Evolutionary conservation across 1,140 invertebrate genomes (phyloP).

Genomic region (Macrocentrus cingulum): DNA sequence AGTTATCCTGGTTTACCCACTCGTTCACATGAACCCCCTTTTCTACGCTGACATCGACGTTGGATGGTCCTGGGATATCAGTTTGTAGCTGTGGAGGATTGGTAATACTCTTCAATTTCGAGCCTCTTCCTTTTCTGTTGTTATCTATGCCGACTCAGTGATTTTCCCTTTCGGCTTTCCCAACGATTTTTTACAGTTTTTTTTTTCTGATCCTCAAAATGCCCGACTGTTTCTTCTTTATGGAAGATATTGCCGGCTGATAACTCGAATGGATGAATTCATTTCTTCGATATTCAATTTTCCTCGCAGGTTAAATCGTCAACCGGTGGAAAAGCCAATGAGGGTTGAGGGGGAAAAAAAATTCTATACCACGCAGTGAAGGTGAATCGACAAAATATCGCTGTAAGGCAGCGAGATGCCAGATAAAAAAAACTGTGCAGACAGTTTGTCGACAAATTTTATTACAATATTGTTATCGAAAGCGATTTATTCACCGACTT

Average conservation of each 20-base stretch:
- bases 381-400: background rate
- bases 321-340: background rate
- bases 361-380: background rate
- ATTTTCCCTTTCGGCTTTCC: too few relatives aligned
- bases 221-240: too few relatives aligned
- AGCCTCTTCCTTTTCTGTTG: too few relatives aligned
- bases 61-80: background rate
- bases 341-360: background rate
- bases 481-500: conserved; percentile 33
- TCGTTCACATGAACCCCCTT: background rate
- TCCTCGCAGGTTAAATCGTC: background rate
- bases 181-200: too few relatives aligned
- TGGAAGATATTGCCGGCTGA: too few relatives aligned
- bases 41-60: background rate
- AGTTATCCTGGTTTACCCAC: conserved; percentile 12
- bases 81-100: too few relatives aligned
- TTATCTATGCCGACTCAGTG: too few relatives aligned
- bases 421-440: conserved; percentile 3
- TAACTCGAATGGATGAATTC: too few relatives aligned
- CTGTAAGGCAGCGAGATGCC: background rate
- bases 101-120: too few relatives aligned
- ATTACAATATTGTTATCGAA: conserved; percentile 33
- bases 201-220: too few relatives aligned
- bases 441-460: conserved; percentile 35
- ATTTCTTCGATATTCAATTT: too few relatives aligned